These are phyloP conservation scores for Amphilophus citrinellus DNA, from an alignment of 2,113 vertebrate genomes.

Conservation along the genomic window DNA sequence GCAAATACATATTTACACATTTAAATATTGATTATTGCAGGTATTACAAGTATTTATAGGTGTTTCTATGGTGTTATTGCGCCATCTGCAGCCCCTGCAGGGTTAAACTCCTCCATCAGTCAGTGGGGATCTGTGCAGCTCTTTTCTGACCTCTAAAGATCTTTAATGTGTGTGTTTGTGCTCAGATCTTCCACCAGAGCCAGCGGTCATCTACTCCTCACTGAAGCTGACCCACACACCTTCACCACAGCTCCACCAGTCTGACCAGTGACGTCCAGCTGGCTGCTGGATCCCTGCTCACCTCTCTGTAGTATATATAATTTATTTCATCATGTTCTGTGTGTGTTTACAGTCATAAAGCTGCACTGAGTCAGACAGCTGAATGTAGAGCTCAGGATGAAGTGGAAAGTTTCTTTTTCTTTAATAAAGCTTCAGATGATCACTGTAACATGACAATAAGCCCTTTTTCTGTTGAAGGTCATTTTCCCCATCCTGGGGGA, in stretches of 20 bases:
- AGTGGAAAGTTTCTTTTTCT: too few relatives aligned
- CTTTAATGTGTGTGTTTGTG: not conserved
- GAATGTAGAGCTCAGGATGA: too few relatives aligned
- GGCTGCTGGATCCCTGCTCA: rapidly evolving
- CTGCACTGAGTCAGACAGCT: not conserved
- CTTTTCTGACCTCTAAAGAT: not conserved
- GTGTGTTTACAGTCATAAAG: not conserved
- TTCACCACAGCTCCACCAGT: rapidly evolving
- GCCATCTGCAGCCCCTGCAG: too few relatives aligned
- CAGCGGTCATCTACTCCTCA: rapidly evolving
- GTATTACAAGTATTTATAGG: too few relatives aligned
- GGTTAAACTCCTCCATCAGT: rapidly evolving
- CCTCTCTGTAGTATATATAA: not conserved
- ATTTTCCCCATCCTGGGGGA: not conserved
- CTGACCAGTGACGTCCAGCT: not conserved
- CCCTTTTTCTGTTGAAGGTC: not conserved
- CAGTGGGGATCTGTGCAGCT: not conserved
- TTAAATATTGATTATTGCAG: too few relatives aligned
- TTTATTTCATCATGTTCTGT: not conserved
- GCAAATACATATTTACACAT: too few relatives aligned
- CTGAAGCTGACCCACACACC: not conserved
- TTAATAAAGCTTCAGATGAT: not conserved
- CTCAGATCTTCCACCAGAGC: not conserved
- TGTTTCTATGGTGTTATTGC: too few relatives aligned
- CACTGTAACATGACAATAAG: not conserved